A percentile compares a stretch with the other conserved stretches of the same genome.
Conservation (phyloP, 2,888 invertebrate genomes). For the Apotomis capreana region DNA sequence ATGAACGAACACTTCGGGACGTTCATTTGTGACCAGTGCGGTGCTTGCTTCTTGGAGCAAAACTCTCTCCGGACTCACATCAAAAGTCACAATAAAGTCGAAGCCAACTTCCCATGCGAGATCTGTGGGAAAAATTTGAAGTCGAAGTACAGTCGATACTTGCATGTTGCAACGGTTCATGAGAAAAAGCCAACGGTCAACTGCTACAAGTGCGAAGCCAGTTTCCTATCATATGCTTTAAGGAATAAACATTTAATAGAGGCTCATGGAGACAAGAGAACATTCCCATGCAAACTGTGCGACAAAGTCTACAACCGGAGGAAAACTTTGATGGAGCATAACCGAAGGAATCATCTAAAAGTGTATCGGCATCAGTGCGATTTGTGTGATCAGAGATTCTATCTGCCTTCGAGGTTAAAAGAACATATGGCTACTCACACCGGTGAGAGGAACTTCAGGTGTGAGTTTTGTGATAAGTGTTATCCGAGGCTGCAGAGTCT, state of each 20-base stretch:
- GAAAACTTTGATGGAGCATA: slow-evolving; percentile 72
- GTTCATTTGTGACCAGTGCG: slow-evolving; percentile 71
- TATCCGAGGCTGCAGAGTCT: slow-evolving; percentile 83
- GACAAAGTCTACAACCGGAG: slow-evolving; percentile 72
- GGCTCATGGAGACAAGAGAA: slow-evolving; percentile 70
- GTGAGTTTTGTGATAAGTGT: slow-evolving; percentile 83
- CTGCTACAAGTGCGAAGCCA: slow-evolving; percentile 73
- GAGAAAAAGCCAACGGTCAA: slow-evolving; percentile 73
- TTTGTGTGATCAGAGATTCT: slow-evolving; percentile 73
- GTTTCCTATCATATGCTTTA: slow-evolving; percentile 68
- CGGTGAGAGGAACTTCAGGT: slow-evolving; percentile 78
- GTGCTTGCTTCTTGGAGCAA: slow-evolving; percentile 75
- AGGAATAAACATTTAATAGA: slow-evolving; percentile 71
- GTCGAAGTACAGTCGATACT: slow-evolving; percentile 67
- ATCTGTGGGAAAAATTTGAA: slow-evolving; percentile 75
- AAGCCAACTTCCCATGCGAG: slow-evolving; percentile 76
- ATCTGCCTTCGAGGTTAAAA: slow-evolving; percentile 70
- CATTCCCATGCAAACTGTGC: slow-evolving; percentile 70
- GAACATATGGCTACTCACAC: slow-evolving; percentile 82
- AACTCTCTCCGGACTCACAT: slow-evolving; percentile 74
- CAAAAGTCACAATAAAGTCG: slow-evolving; percentile 72
- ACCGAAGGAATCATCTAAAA: slow-evolving; percentile 68
- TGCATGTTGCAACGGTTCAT: slow-evolving; percentile 71
- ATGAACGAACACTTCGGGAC: slow-evolving; percentile 75
- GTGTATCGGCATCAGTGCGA: slow-evolving; percentile 73